These are phyloP conservation scores for Araneus ventricosus DNA, from an alignment of 1,140 invertebrate species.

Conservation along the genomic window DNA sequence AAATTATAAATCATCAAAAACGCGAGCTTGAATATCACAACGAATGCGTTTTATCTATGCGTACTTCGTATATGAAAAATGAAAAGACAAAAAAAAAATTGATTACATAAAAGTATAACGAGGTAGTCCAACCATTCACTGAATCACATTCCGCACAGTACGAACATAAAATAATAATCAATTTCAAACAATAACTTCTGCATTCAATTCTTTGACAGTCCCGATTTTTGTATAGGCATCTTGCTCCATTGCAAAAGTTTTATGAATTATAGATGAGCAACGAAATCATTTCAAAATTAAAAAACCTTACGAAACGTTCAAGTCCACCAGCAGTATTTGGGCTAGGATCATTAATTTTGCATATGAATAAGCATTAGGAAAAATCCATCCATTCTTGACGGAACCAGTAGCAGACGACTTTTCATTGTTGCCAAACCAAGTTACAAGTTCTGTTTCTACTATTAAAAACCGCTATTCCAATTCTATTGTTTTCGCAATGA, in stretches of 20 bases:
- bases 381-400: neutral
- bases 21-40: too few species aligned
- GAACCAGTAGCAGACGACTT: neutral
- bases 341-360: constrained; percentile 46
- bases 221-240: neutral
- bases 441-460: neutral
- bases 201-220: neutral
- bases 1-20: too few species aligned
- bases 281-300: neutral
- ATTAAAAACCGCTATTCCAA: neutral
- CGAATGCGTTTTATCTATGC: too few species aligned
- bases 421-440: constrained; percentile 34
- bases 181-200: neutral
- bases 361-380: constrained; percentile 37
- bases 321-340: neutral
- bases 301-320: neutral
- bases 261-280: constrained; percentile 29
- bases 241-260: neutral
- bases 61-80: neutral
- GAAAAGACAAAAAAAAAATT: neutral
- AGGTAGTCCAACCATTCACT: neutral
- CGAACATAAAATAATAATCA: neutral
- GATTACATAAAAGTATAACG: neutral
- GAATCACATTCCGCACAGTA: neutral
- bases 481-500: neutral